Base-by-base conservation (phyloP, 2,888 invertebrate species). In the Aromia moschata region DNA sequence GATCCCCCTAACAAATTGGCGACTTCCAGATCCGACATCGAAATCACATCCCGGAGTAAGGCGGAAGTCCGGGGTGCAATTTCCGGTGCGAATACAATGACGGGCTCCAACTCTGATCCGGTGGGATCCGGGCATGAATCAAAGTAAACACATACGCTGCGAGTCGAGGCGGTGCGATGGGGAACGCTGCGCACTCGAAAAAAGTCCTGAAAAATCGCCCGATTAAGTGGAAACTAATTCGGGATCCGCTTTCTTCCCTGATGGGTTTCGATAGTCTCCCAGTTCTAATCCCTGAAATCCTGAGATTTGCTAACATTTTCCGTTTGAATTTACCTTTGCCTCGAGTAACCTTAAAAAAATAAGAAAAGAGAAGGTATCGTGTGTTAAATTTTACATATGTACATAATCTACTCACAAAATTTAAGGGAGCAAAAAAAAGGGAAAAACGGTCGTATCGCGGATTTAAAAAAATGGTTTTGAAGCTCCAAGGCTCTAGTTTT, bases 51-150 rank as follows among this genome's bases (percentile, higher is more conserved):
- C 73, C 73, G 73, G 70, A 72, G 72, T 74, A 69, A 65, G 63
- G 60, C 74, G 77, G 77, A 77, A 75, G 76, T 76, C 76, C 75
- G 77, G 76, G 74, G 73, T 69, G 74, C 74, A 76, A 76, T 76
- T 77, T 76, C 76, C 75, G 68, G 73, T 71, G 71, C 60, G 74
- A 73, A 69, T 72, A 75, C 76, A 73, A 75, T 74, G 68, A 70
- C 69, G 62, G 69, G 72, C 65, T 71, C 71, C 65, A 64, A 62
- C 63, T 62, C 62, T 68, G 72, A 74, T 73, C 72, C 74, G 69
- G 67, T 68, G 60, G 69, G 69, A 72, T 72, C 72, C 72, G 69
- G 71, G 67, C 66, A 73, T 72, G 74, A 75, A 74, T 74, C 73
- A 72, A 62, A 55, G 56, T 43, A 55, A 64, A 64, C 64, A 60